Base-by-base conservation (phyloP, 2,888 invertebrate genomes). In the Philereme transversata region DNA sequence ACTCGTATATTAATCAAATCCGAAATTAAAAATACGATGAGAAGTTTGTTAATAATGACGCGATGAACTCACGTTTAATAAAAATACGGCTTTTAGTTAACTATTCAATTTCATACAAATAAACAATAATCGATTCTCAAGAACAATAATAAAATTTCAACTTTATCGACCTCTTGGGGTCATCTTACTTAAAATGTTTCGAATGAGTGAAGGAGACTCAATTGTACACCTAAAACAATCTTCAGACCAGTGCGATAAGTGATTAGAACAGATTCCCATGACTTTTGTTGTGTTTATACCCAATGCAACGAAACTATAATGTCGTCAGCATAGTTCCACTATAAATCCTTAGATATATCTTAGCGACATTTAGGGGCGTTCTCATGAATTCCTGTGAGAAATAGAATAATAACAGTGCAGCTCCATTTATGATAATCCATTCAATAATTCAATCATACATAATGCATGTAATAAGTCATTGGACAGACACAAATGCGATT, bases 361-460 rank as follows among this genome's bases (percentile, higher is more conserved):
- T 50, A 59, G 57, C 56, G 63, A 65, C 64, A 68, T 64, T 67
- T 67, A 61, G 57, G 69, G 67, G 65, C 65, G 64, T 69, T 69
- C 66, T 58, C 67, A 54, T 62, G 65, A 60, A 62, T 64, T 64
- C 64, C 61, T 59, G 54, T 65, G 67, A 57, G 66, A 65, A 65
- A 62, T 64, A 65, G 55, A 57, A 66, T 66, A 65, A 68, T 68
- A 65, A 65, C 56, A 64, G 54, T 65, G 60, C 60, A 62, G 52
- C 60, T 67, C 62, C 57, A 67, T 68, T 64, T 67, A 68, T 59
- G 62, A 47, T 67, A 70, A 68, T 70, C 51, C 55, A 61, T 59
- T 57, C 60, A 65, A 64, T 67, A 64, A 68, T 64, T 64, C 68
- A 70, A 66, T 62, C 65, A 59, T 68, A 54, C 64, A 66, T 68